Conservation (phyloP, 2,113 vertebrate genomes). For the Trogon melanurus region DNA sequence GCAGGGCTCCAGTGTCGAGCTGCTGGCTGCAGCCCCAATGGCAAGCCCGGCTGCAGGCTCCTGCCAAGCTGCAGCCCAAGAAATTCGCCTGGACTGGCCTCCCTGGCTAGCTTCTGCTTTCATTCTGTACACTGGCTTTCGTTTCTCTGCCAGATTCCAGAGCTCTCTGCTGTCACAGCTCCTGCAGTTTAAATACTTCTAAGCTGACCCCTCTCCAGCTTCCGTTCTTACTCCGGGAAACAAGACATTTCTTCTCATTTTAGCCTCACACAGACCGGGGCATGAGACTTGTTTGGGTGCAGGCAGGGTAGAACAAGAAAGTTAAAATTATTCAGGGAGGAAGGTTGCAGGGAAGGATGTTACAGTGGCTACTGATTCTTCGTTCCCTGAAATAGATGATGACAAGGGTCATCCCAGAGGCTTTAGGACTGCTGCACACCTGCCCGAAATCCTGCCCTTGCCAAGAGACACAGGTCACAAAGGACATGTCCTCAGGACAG, state of each 20-base stretch:
- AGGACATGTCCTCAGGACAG: not conserved
- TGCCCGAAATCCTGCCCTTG: fast-evolving
- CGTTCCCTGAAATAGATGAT: not conserved
- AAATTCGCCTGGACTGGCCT: fast-evolving
- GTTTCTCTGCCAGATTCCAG: not conserved
- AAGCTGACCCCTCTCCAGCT: not conserved
- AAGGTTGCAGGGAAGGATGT: not conserved
- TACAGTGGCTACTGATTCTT: not conserved
- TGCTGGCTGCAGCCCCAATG: fast-evolving
- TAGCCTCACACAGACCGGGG: not conserved
- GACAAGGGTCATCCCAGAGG: not conserved
- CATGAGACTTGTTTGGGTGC: not conserved
- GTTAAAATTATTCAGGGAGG: not conserved
- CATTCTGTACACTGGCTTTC: not conserved
- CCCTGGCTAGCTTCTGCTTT: not conserved
- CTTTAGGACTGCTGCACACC: not conserved
- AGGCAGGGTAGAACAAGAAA: not conserved
- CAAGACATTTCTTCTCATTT: not conserved
- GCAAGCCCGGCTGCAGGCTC: fast-evolving
- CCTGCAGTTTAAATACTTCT: not conserved
- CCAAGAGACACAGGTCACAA: not conserved
- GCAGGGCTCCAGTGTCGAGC: not conserved
- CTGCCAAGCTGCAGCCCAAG: fast-evolving
- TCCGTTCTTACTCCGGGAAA: not conserved
- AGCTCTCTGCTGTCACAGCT: not conserved